Evolutionary conservation across 2,888 invertebrate genomes (phyloP), one percentile per base, ranked within the genome.

Genomic region (Conistra vaccinii): DNA sequence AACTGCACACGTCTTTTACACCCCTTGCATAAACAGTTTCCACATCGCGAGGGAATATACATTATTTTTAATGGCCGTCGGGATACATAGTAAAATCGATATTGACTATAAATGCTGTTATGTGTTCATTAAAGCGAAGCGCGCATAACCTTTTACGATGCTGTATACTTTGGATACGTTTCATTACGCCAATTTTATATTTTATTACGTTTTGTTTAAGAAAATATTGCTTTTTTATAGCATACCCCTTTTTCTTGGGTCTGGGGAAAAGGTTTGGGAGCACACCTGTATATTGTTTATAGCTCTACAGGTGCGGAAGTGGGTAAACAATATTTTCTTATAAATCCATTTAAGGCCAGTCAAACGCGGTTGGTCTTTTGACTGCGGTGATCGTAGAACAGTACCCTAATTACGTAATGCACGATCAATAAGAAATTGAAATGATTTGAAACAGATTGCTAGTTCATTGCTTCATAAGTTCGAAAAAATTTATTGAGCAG

Each of bases 81-180:
- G 84, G 76, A 78, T 81, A 83, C 85, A 85, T 88, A 90, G 88
- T 90, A 91, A 89, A 89, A 89, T 89, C 90, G 84, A 90, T 90
- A 91, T 90, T 85, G 90, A 84, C 89, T 87, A 89, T 91, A 91
- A 90, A 88, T 85, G 81, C 76, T 72, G 86, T 88, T 88, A 91
- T 87, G 86, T 81, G 89, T 81, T 87, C 90, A 89, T 90, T 89
- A 91, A 91, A 89, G 66, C 85, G 81, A 61, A 83, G 69, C 81
- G 76, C 73, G 68, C 85, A 81, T 85, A 75, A 75, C 80, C 12
- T 58, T 83, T 85, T 85, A 86, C 87, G 88, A 88, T 12, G 78
- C 76, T 60, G 69, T 80, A 83, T 85, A 83, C 83, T 85, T 78
- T 69, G 85, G 73, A 78, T 80, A 82, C 83, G 76, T 85, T 86